Evolutionary conservation across 1,140 invertebrate species (phyloP).

Genomic region (Trissolcus basalis): DNA sequence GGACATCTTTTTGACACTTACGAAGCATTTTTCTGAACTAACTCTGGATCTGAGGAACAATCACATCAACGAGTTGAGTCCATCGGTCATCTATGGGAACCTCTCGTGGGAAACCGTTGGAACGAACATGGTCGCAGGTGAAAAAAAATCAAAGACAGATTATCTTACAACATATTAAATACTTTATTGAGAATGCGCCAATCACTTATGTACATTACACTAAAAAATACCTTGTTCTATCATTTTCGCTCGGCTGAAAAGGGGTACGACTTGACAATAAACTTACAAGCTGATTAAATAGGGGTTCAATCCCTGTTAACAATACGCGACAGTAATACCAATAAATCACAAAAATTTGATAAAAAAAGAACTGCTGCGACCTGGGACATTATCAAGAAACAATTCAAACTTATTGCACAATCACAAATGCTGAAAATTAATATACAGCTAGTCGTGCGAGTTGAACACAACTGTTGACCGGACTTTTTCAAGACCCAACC

Average conservation of each 20-base stretch:
- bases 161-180: slow-evolving; percentile 52
- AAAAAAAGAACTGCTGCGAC: slow-evolving; percentile 31
- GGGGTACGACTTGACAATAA: slow-evolving; percentile 39
- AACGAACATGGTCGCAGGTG: slow-evolving; percentile 86
- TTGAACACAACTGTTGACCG: neutral
- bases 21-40: slow-evolving; percentile 84
- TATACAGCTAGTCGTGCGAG: slow-evolving; percentile 17
- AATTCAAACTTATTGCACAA: slow-evolving; percentile 41
- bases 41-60: slow-evolving; percentile 88
- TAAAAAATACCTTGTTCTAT: slow-evolving; percentile 48
- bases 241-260: slow-evolving; percentile 32
- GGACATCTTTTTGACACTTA: slow-evolving; percentile 85
- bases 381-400: slow-evolving; percentile 19
- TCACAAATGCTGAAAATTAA: slow-evolving; percentile 21
- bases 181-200: slow-evolving; percentile 55
- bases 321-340: slow-evolving; percentile 34
- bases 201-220: slow-evolving; percentile 55
- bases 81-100: slow-evolving; percentile 89
- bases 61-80: slow-evolving; percentile 85
- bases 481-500: neutral
- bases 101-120: slow-evolving; percentile 89
- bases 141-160: slow-evolving; percentile 39
- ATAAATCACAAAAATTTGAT: slow-evolving; percentile 52
- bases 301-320: slow-evolving; percentile 10
- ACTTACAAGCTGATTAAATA: slow-evolving; percentile 23